Evolutionary conservation across 2,888 invertebrate genomes (phyloP).

Genomic region (Plebejus anna): DNA sequence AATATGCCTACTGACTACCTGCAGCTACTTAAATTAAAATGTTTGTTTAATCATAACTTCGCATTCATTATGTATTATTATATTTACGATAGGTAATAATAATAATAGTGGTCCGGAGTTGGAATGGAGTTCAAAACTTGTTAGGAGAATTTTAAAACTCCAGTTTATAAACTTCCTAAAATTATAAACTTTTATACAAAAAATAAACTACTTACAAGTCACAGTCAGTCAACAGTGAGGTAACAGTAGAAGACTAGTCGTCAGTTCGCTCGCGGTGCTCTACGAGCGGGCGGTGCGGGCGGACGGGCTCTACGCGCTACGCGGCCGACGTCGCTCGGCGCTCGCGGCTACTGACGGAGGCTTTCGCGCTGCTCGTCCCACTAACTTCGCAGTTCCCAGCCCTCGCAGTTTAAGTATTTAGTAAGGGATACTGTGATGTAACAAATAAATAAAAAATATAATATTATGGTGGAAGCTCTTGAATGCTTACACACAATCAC

Average conservation of each 20-base stretch:
- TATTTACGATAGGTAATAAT: too few relatives aligned
- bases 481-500: too few relatives aligned
- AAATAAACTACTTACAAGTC: not conserved
- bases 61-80: too few relatives aligned
- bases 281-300: not conserved
- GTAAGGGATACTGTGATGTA: not conserved
- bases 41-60: too few relatives aligned
- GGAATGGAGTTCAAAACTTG: too few relatives aligned
- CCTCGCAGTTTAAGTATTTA: not conserved
- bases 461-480: too few relatives aligned
- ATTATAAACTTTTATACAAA: not conserved
- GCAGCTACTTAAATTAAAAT: too few relatives aligned
- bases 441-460: not conserved
- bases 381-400: too few relatives aligned
- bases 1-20: too few relatives aligned
- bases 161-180: not conserved
- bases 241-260: not conserved
- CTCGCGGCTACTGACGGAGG: not conserved
- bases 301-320: not conserved
- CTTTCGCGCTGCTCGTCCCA: not conserved
- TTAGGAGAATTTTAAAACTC: too few relatives aligned
- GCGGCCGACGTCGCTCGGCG: not conserved
- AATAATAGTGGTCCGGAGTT: too few relatives aligned
- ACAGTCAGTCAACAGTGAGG: not conserved
- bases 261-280: not conserved